Evolutionary conservation across 2,888 invertebrate species (phyloP), one percentile per base, ranked within the genome.

Genomic region (Xestoiulus laeticollis): DNA sequence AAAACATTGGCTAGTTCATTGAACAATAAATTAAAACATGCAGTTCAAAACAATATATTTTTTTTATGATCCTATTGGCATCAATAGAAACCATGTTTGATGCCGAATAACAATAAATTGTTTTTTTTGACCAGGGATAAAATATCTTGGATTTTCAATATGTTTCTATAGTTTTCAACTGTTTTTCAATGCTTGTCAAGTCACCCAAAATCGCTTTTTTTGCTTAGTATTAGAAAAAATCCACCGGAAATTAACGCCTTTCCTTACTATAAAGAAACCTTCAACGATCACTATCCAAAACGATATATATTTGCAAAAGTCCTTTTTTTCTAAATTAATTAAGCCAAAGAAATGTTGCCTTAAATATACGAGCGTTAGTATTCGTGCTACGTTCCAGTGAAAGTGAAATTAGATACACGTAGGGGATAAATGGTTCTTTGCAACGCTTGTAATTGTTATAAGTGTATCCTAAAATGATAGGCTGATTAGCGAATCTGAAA

Each of bases 321-420:
- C 30, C 78, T 26, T 26, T 78, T 26, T 78, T 78, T 16, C 78
- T 32, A 78, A 32, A 78, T 78, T 78, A 78, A 78, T 78, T 78
- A 78, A 78, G 78, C 78, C 78, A 78, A 78, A 30, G 78, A 78
- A 78, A 30, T 14, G 78, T 32, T 78, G 78, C 78, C 78, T 78
- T 78, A 14, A 48, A 2, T 48, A 19, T 48, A 48, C 48, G 48
- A 16, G 19, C 48, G 48, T 38, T 8, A 26, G 48, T 22, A 59
- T 59, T 59, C 6, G 59, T 59, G 22, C n/a, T 8, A 22, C 22
- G 59, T 59, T 59, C n/a, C 22, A 68, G 68, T 78, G 78, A 32
- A 78, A 32, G 26, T 26, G 16, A 30, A 30, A 30, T 78, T 78
- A 78, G 30, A 30, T 30, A 26, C 16, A 78, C 16, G 78, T 78